phyloP scores from a whole-genome alignment of 2,888 invertebrate genomes.

The Conistra vaccinii region DNA sequence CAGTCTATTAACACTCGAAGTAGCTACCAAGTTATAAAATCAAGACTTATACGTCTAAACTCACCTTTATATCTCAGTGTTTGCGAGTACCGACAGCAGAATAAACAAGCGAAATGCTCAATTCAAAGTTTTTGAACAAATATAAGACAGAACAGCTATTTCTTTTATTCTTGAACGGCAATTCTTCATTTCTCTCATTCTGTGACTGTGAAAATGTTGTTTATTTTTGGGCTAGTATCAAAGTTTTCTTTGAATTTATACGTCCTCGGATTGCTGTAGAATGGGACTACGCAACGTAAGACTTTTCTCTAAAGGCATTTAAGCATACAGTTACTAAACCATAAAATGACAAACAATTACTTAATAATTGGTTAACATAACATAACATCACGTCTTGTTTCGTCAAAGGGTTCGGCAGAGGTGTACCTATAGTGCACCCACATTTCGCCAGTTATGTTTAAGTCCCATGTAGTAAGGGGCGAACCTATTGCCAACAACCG shows the following conservation, averaged over 20 bases:
- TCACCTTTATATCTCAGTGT: slow-evolving; percentile 38
- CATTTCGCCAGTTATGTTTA: no score
- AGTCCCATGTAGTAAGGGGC: no score
- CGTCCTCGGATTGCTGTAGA: neutral
- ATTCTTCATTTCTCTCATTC: slow-evolving; percentile 24
- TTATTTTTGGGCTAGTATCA: neutral
- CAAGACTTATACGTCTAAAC: slow-evolving; percentile 17
- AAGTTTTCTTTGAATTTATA: slow-evolving; percentile 4
- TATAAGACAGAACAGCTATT: slow-evolving; percentile 15
- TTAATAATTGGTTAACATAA: no score
- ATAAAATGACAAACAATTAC: no score
- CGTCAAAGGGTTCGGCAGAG: no score
- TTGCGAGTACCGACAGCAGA: slow-evolving; percentile 49
- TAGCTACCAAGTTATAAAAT: neutral
- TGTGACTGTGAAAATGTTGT: slow-evolving; percentile 8
- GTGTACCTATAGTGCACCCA: no score
- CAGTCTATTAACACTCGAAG: neutral
- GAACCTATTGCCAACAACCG: no score
- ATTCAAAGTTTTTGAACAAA: slow-evolving; percentile 44
- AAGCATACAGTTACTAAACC: neutral
- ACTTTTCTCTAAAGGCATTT: neutral
- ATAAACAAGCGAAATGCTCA: slow-evolving; percentile 30
- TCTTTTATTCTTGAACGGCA: slow-evolving; percentile 27
- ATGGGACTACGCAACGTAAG: no score
- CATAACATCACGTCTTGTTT: no score